Percentiles rank a stretch among this genome's conserved stretches.
These are phyloP conservation scores for Harpegnathos saltator DNA, from an alignment of 1,140 invertebrate genomes.

Conservation along the genomic window DNA sequence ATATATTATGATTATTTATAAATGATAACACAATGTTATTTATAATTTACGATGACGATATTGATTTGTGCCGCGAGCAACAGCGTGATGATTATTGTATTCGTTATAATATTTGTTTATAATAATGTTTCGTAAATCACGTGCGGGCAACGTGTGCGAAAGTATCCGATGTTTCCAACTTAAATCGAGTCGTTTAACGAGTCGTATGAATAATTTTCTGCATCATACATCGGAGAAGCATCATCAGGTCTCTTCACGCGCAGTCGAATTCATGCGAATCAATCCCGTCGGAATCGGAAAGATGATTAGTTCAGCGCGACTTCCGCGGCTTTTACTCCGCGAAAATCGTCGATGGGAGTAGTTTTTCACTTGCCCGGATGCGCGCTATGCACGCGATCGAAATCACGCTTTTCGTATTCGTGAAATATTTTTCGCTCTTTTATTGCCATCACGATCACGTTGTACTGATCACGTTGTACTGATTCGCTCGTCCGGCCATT, in stretches of 20 bases:
- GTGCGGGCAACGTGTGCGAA: too few species aligned
- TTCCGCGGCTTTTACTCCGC: slow-evolving; percentile 27
- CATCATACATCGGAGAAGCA: not conserved
- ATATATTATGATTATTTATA: too few species aligned
- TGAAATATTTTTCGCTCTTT: slow-evolving; percentile 15
- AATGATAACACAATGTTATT: too few species aligned
- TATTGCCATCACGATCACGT: slow-evolving; percentile 7
- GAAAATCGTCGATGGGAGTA: slow-evolving; percentile 31
- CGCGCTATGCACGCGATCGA: slow-evolving; percentile 8
- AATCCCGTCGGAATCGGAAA: slow-evolving; percentile 39
- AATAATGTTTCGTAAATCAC: too few species aligned
- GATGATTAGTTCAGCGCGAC: slow-evolving; percentile 32
- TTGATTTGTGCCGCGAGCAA: too few species aligned
- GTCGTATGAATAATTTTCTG: too few species aligned
- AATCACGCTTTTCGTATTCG: slow-evolving; percentile 13
- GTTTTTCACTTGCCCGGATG: slow-evolving; percentile 20
- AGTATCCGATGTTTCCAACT: too few species aligned
- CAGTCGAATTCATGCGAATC: slow-evolving; percentile 34
- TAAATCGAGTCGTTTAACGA: too few species aligned
- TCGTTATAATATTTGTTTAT: too few species aligned
- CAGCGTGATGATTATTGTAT: too few species aligned
- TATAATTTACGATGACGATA: too few species aligned
- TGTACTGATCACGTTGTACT: too few species aligned
- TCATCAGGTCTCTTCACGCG: slow-evolving; percentile 17
- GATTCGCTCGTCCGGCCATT: not conserved